Evolutionary conservation across 2,113 vertebrate genomes (phyloP), one percentile per base, ranked within the genome.

Genomic region (Carollia perspicillata): DNA sequence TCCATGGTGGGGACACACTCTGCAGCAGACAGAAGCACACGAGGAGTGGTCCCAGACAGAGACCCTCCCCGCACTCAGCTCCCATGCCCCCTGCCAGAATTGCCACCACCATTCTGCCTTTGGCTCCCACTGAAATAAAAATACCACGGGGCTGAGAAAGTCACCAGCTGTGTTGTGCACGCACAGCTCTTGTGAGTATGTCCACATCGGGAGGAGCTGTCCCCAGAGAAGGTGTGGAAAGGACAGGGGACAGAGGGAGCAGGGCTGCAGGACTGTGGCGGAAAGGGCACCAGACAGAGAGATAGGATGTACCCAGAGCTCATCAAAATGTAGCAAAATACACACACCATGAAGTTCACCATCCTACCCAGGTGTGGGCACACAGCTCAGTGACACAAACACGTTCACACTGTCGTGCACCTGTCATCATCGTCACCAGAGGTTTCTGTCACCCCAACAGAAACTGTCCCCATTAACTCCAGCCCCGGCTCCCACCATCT

Each of bases 361-460:
- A 17, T 13, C 30, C 12, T 17, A 17, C 37, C 42, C n/a, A 6
- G 10, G 9, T 37, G 11, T 4, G 6, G 42, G 28, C 1, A 1
- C 0, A 2, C 17, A 33, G 44, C 30, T n/a, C 8, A 17, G 44
- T 1, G 53, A 23, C 40, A 42, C 26, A 3, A 53, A 47, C 12
- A 2, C 26, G 1, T 3, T 14, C 8, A 0, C 53, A 11, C 0
- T 0, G 55, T 10, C 11, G 5, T 7, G 16, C 53, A 3, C 1
- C 28, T 9, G 3, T 20, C 40, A 49, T 40, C 30, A 8, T 1
- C 4, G 1, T 23, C 84, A 30, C 72, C n/a, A 47, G 72, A 58
- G 20, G 7, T 3, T 13, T 3, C n/a, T 35, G 3, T n/a, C 42
- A 33, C 16, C 63, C 55, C 55, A 18, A 8, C 47, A 0, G 58